Evolutionary conservation across 2,888 invertebrate species (phyloP).

Genomic region (Troides helena): DNA sequence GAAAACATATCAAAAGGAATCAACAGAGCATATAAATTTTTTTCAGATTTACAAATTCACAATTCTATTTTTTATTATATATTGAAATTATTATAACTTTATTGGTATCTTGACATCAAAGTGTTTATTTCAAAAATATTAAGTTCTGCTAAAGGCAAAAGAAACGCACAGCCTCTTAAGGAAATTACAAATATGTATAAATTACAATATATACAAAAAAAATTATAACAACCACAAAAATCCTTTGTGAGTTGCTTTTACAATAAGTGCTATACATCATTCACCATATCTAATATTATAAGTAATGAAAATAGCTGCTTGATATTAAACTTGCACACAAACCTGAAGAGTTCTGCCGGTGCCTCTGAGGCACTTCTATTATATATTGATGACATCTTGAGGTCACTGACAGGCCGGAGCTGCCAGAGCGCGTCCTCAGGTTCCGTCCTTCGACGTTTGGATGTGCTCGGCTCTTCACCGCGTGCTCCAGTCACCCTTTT

Average conservation of each 20-base stretch:
- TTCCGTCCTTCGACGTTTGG: slow-evolving; percentile 71
- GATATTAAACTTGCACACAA: slow-evolving; percentile 45
- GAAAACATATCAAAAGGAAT: too few species aligned
- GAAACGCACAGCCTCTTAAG: too few species aligned
- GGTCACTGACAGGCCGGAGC: slow-evolving; percentile 90
- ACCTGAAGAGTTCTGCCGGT: slow-evolving; percentile 90
- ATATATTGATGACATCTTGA: slow-evolving; percentile 94
- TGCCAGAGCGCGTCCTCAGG: slow-evolving; percentile 84
- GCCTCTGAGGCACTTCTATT: slow-evolving; percentile 90
- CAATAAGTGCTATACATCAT: too few species aligned
- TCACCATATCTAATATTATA: not conserved
- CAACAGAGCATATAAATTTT: not conserved
- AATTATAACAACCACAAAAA: too few species aligned
- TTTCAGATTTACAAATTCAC: not conserved
- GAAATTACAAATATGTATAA: too few species aligned
- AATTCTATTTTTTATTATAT: not conserved
- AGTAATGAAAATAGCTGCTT: not conserved
- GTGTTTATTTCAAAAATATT: too few species aligned
- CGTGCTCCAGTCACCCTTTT: slow-evolving; percentile 71
- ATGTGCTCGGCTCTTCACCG: slow-evolving; percentile 66
- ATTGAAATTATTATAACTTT: not conserved
- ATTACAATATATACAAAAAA: too few species aligned
- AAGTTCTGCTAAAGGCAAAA: too few species aligned
- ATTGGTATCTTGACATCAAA: too few species aligned
- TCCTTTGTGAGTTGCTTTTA: too few species aligned